Percentiles rank a stretch among this genome's conserved stretches.
Conservation (phyloP, 2,888 invertebrate genomes). For the Graphium colonna region DNA sequence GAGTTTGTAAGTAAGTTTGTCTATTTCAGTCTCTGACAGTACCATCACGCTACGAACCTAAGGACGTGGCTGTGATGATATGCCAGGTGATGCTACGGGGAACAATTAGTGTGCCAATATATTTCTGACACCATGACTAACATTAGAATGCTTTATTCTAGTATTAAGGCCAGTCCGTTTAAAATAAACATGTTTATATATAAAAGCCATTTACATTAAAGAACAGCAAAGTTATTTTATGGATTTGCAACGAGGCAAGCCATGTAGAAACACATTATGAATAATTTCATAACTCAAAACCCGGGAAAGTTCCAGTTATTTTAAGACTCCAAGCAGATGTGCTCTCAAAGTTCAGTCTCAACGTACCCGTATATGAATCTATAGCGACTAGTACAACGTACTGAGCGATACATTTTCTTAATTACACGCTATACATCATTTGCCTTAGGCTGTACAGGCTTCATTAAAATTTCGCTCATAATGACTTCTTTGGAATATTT, state of each 20-base stretch:
- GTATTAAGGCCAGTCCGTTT: too few species aligned
- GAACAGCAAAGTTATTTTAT: not conserved
- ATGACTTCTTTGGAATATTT: not conserved
- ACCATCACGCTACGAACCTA: too few species aligned
- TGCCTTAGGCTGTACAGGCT: not conserved
- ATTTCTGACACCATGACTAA: too few species aligned
- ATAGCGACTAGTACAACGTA: not conserved
- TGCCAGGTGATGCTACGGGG: too few species aligned
- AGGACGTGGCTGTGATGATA: too few species aligned
- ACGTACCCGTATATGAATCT: not conserved
- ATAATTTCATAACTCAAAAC: not conserved
- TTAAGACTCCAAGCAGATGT: not conserved
- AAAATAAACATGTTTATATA: too few species aligned
- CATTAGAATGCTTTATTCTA: too few species aligned
- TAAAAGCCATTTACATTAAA: not conserved
- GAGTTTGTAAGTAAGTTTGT: too few species aligned
- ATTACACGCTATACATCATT: constrained; percentile 1
- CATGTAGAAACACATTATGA: too few species aligned
- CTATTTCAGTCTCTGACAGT: too few species aligned
- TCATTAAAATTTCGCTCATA: constrained; percentile 4
- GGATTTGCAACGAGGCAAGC: not conserved
- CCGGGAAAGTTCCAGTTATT: not conserved
- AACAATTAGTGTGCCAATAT: too few species aligned
- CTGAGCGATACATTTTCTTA: constrained; percentile 1
- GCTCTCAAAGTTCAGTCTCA: not conserved